phyloP scores from a whole-genome alignment of 1,140 invertebrate species.

The Acarapis woodi region DNA sequence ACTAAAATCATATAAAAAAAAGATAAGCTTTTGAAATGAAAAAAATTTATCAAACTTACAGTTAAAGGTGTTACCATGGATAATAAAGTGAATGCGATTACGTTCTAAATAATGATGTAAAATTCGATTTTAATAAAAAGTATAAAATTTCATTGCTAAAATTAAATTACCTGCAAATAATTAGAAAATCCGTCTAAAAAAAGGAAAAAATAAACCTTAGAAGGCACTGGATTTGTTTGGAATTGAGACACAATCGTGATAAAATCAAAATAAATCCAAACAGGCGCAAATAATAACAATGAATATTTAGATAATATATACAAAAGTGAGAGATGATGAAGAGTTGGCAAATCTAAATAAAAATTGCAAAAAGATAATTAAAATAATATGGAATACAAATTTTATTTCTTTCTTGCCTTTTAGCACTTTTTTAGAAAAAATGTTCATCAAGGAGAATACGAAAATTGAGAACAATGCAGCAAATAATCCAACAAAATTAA shows the following conservation, averaged over 20 bases:
- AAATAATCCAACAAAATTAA: constrained; percentile 52
- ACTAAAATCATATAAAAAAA: too few relatives aligned
- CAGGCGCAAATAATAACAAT: constrained; percentile 49
- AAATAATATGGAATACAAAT: background rate
- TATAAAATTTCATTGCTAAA: too few relatives aligned
- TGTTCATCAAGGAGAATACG: constrained; percentile 70
- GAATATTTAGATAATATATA: constrained; percentile 27
- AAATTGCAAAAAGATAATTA: background rate
- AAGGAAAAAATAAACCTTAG: constrained; percentile 19
- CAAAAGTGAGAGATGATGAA: background rate
- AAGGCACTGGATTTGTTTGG: background rate
- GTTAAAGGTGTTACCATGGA: constrained; percentile 56
- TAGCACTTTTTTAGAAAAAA: constrained; percentile 75
- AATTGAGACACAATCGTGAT: constrained; percentile 6
- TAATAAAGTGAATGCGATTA: constrained; percentile 73
- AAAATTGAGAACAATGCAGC: constrained; percentile 64
- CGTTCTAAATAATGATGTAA: too few relatives aligned
- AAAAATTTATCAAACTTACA: too few relatives aligned
- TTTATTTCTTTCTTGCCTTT: background rate
- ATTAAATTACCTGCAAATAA: too few relatives aligned
- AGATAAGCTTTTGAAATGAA: too few relatives aligned
- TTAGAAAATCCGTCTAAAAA: constrained; percentile 55
- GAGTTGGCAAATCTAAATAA: background rate
- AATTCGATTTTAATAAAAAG: too few relatives aligned
- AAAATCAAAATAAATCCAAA: constrained; percentile 52